These are phyloP conservation scores for Anser brachyrhynchus DNA, from an alignment of 2,113 vertebrate species.

Conservation along the genomic window DNA sequence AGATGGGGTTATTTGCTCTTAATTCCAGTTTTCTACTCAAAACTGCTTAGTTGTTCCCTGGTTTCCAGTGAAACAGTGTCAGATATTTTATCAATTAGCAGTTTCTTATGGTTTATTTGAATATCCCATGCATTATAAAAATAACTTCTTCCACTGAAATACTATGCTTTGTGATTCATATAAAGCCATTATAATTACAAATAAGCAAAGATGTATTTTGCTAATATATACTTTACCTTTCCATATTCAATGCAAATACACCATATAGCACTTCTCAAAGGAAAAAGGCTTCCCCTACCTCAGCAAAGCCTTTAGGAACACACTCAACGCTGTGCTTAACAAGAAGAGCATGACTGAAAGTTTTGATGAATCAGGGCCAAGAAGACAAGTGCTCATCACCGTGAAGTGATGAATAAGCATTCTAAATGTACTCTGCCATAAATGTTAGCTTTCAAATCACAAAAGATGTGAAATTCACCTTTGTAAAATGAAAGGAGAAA, in stretches of 20 bases:
- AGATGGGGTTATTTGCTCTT: background rate
- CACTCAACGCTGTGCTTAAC: background rate
- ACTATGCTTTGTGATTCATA: rapidly evolving
- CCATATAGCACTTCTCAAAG: background rate
- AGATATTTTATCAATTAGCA: background rate
- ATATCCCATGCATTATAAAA: background rate
- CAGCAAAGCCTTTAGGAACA: background rate
- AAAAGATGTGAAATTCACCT: background rate
- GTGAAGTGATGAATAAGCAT: background rate
- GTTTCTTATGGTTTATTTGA: background rate
- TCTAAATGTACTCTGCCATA: background rate
- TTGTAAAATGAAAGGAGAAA: conserved; percentile 25
- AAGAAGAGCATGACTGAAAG: background rate
- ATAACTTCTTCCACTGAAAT: background rate
- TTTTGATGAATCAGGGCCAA: background rate
- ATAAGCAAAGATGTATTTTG: background rate
- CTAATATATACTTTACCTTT: background rate
- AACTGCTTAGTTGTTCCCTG: background rate
- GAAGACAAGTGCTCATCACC: background rate
- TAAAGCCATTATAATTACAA: background rate
- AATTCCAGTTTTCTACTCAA: background rate
- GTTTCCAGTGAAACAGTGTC: background rate
- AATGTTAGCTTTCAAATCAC: background rate
- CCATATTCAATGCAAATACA: background rate
- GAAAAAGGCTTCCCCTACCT: background rate